Base-by-base conservation (phyloP, 2,797 vertebrate species). In the Anguilla megastoma region DNA sequence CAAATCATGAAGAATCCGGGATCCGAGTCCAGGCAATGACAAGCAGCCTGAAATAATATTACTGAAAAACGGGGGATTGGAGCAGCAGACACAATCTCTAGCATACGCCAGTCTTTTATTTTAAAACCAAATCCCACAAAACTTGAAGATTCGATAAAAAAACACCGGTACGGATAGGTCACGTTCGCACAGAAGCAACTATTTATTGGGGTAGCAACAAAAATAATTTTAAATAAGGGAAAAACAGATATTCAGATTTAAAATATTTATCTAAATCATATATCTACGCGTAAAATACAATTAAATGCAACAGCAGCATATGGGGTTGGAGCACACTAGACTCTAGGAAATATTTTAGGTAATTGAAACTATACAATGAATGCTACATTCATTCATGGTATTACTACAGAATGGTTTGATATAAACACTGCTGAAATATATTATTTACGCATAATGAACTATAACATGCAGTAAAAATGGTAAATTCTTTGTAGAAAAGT, bases 1-100 rank as follows among this genome's bases (percentile, higher is more conserved):
- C 97, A 97, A 97, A 96, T 97, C 98, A 99, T 99, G 98, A 98
- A 99, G 97, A 96, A 98, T 97, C 96, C 97, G 96, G 97, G 96
- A 96, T 95, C 96, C 97, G 96, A 96, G 96, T 96, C 97, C 97
- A 94, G 97, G 96, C 96, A 95, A 92, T 94, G 95, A 96, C 94
- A 96, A 94, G 97, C 96, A 96, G 95, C 95, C 96, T 95, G 96
- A 96, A 94, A 95, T 91, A 87, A 96, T 76, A 92, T 92, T 93
- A 91, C 93, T 94, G 94, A 95, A 90, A 94, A 96, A 91, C 94
- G 89, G 94, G 92, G 93, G 91, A 92, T 93, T 85, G 93, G 95
- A 93, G 88, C 94, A 96, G 94, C 96, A 93, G 93, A 96, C 94
- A 94, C 93, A 94, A 93, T 95, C 96, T 95, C 97, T 94, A 96